Base-by-base conservation (phyloP, 2,888 invertebrate genomes). In the Conops quadrifasciatus region DNA sequence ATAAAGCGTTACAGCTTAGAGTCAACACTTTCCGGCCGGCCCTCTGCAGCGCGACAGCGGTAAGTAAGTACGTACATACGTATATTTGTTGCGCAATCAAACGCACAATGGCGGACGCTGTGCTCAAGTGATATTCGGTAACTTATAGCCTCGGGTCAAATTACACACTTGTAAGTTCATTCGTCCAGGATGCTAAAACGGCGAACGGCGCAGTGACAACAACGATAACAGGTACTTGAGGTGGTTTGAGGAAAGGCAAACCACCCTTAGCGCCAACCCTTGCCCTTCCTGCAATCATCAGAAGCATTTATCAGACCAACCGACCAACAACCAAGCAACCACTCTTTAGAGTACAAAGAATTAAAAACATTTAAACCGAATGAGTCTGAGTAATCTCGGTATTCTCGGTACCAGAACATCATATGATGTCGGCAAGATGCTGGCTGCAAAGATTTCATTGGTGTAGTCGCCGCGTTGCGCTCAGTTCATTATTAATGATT, bases 401-500 rank as follows among this genome's bases (percentile, higher is more conserved):
- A 28, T 19, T 21, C 15, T 45, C 47, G 13, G 7, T 24, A 49
- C 49, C 51, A 49, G 49, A 19, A 21, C 16, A 53, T 4, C 4
- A 36, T 4, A 53, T 21, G 53, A 47, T 59, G 59, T 19, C 7
- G 9, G 9, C 9, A 36, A 4, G 36, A 4, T 36, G 36, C 36
- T 36, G n/a, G n/a, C n/a, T n/a, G n/a, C n/a, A 36, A 7, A 36
- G 9, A 7, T 9, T 36, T 36, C n/a, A n/a, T 30, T 43, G 43
- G 15, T 21, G 62, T 64, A 28, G 45, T 45, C 59, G 67, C 60
- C 15, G 62, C 51, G 49, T 79, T 79, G 77, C 79, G 77, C 77
- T 76, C 78, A 80, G 80, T 81, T 81, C 83, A 83, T 83, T 83
- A 83, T 83, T 82, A 83, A 83, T 83, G 83, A 83, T 83, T 84